Evolutionary conservation across 2,888 invertebrate genomes (phyloP).

Genomic region (Perithous albicinctus): DNA sequence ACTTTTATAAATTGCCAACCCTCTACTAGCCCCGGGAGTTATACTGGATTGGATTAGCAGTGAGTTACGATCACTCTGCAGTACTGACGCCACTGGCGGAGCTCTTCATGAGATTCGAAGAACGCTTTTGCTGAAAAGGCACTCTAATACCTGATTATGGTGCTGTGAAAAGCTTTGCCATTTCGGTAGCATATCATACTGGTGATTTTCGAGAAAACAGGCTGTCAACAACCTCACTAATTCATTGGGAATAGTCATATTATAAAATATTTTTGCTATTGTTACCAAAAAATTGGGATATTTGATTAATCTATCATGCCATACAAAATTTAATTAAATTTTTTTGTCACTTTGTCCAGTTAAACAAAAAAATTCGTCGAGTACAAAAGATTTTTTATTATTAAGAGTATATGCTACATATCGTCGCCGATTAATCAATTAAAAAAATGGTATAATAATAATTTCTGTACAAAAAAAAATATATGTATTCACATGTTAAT

Average conservation of each 20-base stretch:
- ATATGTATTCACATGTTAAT: too few species aligned
- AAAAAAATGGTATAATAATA: too few species aligned
- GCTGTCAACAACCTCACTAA: not conserved
- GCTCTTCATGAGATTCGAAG: constrained; percentile 8
- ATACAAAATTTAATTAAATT: too few species aligned
- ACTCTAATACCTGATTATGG: constrained; percentile 47
- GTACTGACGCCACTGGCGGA: constrained; percentile 20
- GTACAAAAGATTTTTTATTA: too few species aligned
- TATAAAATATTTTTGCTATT: not conserved
- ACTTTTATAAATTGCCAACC: constrained; percentile 74
- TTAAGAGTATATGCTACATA: too few species aligned
- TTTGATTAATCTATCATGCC: too few species aligned
- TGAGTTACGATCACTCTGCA: constrained; percentile 76
- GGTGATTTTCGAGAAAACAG: not conserved
- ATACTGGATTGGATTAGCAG: constrained; percentile 78
- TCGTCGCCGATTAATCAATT: too few species aligned
- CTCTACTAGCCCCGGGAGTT: constrained; percentile 48
- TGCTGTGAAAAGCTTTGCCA: constrained; percentile 5
- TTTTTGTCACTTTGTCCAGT: too few species aligned
- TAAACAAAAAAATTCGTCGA: too few species aligned
- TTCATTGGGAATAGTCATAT: too few species aligned
- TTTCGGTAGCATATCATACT: not conserved
- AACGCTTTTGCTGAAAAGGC: constrained; percentile 22
- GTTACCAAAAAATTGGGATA: not conserved
- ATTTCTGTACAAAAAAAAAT: too few species aligned